Conservation (phyloP, 1,140 invertebrate species). For the Coptotermes formosanus region DNA sequence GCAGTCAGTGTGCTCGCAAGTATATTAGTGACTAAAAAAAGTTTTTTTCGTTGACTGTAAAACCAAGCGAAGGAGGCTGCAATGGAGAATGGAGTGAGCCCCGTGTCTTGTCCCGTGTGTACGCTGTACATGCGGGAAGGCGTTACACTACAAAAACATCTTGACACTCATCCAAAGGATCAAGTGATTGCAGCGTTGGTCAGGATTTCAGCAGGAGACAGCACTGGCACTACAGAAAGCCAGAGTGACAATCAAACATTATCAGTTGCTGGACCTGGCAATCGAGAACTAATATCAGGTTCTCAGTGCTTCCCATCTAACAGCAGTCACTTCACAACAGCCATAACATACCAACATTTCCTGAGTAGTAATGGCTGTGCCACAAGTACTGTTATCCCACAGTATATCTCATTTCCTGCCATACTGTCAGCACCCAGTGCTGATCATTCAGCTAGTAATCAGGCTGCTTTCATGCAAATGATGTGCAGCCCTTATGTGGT, state of each 20-base stretch:
- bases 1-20: too few relatives aligned
- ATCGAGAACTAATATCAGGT: background rate
- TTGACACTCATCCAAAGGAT: slow-evolving; percentile 82
- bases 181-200: slow-evolving; percentile 81
- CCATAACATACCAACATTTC: slow-evolving; percentile 28
- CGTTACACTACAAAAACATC: slow-evolving; percentile 72
- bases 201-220: slow-evolving; percentile 38
- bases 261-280: background rate
- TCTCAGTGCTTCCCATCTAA: background rate
- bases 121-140: slow-evolving; percentile 77
- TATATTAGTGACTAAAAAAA: too few relatives aligned
- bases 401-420: slow-evolving; percentile 25
- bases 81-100: slow-evolving; percentile 34
- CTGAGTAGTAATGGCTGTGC: slow-evolving; percentile 22
- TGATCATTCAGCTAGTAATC: background rate
- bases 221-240: background rate
- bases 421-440: slow-evolving; percentile 12
- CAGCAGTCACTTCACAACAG: slow-evolving; percentile 24
- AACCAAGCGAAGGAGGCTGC: background rate
- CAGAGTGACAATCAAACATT: background rate
- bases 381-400: slow-evolving; percentile 8
- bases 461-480: slow-evolving; percentile 51
- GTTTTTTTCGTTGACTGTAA: too few relatives aligned
- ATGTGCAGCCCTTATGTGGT: slow-evolving; percentile 53
- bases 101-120: slow-evolving; percentile 71